Base-by-base conservation (phyloP, 30 jellyfish, hydroid and myxozoan genomes). In the Cassiopea xamachana region DNA sequence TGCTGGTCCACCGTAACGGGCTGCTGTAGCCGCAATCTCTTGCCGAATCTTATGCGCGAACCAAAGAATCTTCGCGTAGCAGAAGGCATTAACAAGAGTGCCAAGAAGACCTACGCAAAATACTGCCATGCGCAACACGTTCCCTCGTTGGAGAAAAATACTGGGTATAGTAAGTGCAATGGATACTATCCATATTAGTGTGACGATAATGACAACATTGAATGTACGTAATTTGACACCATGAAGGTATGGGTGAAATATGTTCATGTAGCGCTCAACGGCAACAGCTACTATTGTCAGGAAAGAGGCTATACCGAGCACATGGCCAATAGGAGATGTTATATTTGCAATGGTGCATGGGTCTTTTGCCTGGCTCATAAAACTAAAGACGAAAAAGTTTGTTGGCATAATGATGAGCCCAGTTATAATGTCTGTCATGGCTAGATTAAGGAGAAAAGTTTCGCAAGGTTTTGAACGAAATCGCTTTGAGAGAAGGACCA, bases 401-500 rank as follows among this genome's bases (percentile, higher is more conserved):
- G 19, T 59, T 6, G 90, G 72, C 73, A 82, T 19, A 73, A 1
- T 48, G 1, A 77, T 13, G n/a, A 73, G n/a, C 13, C 93, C 93
- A 5, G 87, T 44, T 7, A 86, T 68, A 10, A 59, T 6, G 82
- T 86, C 93, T 3, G 93, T 75, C 1, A 86, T 10, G 27, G 85
- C 93, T 50, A 84, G 61, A 45, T 84, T 84, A 5, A 84, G 77
- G 18, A 84, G 85, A 48, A 84, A 49, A 19, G 55, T 62, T 45
- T 86, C 59, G 83, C 83, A 86, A 39, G 93, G 93, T 86, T 75
- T 86, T 15, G 48, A 73, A 15, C 88, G 83, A 14, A 73, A 69
- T 73, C 79, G 78, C 15, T 45, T 43, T 13, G 85, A 73, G 48
- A 75, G 58, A 13, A 74, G 61, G 0, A 74, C 93, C 9, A 76